Base-by-base conservation (phyloP, 1,140 invertebrate genomes). In the Galendromus occidentalis region DNA sequence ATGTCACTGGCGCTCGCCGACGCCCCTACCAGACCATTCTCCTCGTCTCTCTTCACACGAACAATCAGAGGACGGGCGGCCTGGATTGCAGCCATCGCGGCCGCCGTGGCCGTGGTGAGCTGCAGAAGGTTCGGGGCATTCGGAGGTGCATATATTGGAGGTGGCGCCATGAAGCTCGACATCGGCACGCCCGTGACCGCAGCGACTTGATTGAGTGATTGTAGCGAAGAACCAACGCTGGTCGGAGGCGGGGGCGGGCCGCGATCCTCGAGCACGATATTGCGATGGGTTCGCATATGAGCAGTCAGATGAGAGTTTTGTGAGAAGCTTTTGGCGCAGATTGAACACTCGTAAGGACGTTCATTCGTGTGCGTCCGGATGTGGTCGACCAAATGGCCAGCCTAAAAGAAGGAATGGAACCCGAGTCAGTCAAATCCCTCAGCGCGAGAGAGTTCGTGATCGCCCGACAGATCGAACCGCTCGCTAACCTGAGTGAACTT, bases 291-390 rank as follows among this genome's bases (percentile, higher is more conserved):
- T 22, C 51, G 51, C 51, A 59, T 59, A 20, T 68, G 67, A 66
- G 64, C 65, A 29, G 65, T 68, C 44, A 68, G 42, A 22, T 55
- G 65, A 29, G 64, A 66, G 22, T 68, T 68, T 28, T 65, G 45
- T 18, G 64, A 22, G 42, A 65, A 65, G 25, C 22, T 41, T 44
- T 65, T 65, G 28, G 28, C 64, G 42, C 64, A 65, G 2, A 42
- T 39, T 17, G 64, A 65, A 44, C 64, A 65, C 39, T 65, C 64
- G 28, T 33, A 65, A 5, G 64, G 64, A 42, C 64, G 64, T 41
- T 65, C 64, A 25, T 44, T 44, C 1, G 64, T 65, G 29, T 65
- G 64, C 33, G 42, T 65, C 33, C 64, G 64, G 25, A 65, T 65
- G 42, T 65, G 64, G 29, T 65, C 51, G 22, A 59, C 51, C 12